Conservation (phyloP, 1,140 invertebrate species). For the Cyclargus thomasi region DNA sequence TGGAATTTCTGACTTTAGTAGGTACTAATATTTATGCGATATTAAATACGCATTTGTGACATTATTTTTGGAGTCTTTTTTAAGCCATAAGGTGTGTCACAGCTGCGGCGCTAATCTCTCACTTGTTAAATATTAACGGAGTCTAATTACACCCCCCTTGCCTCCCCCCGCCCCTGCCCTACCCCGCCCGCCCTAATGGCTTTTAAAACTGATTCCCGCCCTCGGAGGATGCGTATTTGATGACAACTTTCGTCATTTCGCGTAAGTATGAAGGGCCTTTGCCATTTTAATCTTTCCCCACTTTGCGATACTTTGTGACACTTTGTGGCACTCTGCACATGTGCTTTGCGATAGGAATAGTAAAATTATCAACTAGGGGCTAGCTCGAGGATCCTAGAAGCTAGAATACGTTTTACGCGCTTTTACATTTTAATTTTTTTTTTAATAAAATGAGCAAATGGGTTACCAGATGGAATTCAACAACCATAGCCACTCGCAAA, state of each 20-base stretch:
- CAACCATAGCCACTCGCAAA: too few relatives aligned
- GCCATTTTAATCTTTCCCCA: constrained; percentile 41
- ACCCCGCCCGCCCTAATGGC: constrained; percentile 61
- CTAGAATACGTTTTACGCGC: too few relatives aligned
- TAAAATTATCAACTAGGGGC: background rate
- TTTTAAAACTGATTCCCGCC: constrained; percentile 74
- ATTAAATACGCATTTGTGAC: constrained; percentile 17
- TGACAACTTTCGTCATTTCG: constrained; percentile 63
- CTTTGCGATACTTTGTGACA: constrained; percentile 23
- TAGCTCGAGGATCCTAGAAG: too few relatives aligned
- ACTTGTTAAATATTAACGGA: constrained; percentile 75
- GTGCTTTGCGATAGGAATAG: constrained; percentile 18
- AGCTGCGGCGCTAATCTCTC: constrained; percentile 66
- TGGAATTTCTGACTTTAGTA: too few relatives aligned
- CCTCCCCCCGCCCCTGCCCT: constrained; percentile 34
- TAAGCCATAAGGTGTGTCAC: constrained; percentile 57
- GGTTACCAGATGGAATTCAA: too few relatives aligned
- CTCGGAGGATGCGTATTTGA: constrained; percentile 70
- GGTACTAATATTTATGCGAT: background rate
- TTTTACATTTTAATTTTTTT: too few relatives aligned
- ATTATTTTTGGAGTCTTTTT: constrained; percentile 68
- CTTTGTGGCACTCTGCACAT: constrained; percentile 2
- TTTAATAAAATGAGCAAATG: too few relatives aligned
- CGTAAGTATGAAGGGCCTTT: constrained; percentile 30
- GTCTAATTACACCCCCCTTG: constrained; percentile 66